Conservation (phyloP, 2,797 vertebrate species). For the Acanthurus lineatus region DNA sequence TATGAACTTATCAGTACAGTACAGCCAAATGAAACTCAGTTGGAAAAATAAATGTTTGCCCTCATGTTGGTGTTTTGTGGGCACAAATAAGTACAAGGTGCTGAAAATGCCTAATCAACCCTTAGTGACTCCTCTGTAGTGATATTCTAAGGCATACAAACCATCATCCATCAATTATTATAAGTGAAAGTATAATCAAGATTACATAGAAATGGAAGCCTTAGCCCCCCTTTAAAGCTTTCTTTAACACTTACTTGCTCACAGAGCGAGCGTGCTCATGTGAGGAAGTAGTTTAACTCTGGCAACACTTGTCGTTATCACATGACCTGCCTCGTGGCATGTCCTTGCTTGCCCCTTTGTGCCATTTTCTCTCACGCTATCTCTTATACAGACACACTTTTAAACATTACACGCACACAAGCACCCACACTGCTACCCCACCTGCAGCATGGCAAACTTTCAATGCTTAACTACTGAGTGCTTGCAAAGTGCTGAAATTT, state of each 20-base stretch:
- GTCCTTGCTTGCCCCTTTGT: constrained; percentile 16
- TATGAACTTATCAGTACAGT: neutral
- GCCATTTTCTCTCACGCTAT: neutral
- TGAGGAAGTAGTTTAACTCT: constrained; percentile 44
- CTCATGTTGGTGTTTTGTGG: neutral
- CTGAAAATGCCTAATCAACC: neutral
- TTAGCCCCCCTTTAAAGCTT: too few relatives aligned
- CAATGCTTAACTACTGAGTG: constrained; percentile 28
- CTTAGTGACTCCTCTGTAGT: neutral
- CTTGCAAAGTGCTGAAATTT: constrained; percentile 36
- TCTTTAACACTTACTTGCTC: too few relatives aligned
- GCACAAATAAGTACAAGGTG: neutral
- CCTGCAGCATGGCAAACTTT: constrained; percentile 31
- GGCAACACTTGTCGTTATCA: constrained; percentile 4
- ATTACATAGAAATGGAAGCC: neutral
- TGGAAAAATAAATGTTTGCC: neutral
- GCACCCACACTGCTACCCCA: constrained; percentile 6
- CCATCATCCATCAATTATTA: neutral
- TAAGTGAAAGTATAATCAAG: neutral
- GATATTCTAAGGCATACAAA: neutral
- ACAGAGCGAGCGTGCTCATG: neutral
- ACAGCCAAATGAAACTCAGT: neutral
- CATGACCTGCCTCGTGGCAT: constrained; percentile 13
- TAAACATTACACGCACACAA: neutral
- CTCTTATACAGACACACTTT: neutral